Evolutionary conservation across 2,797 vertebrate genomes (phyloP), one percentile per base, ranked within the genome.

Genomic region (Poecilia picta): DNA sequence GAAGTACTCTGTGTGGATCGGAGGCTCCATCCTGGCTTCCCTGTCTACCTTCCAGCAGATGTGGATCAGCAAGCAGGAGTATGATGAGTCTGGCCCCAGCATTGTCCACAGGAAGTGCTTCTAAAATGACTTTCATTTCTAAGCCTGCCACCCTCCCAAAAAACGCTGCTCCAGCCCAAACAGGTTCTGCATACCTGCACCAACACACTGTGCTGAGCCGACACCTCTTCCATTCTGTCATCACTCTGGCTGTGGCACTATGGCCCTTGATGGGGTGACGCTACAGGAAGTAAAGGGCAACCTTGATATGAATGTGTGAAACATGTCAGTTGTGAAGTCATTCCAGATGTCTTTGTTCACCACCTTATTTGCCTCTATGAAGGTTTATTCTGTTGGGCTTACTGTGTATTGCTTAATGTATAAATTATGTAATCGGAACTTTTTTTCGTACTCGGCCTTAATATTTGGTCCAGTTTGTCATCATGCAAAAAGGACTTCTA

Each of bases 371-470:
- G 94, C 96, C 96, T 97, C 96, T 96, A 91, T 96, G 93, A 94
- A 97, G 95, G 96, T 97, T 94, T 90, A 82, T 91, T 93, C 88
- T 93, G 89, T 41, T 83, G 91, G 92, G 92, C 81, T 66, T 77
- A 53, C 73, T 84, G 80, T 89, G 95, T 95, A 94, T 95, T 95
- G 96, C 97, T 98, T 97, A 84, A 93, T 95, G 94, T 97, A 96
- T 98, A 98, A 98, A 97, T 97, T 97, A 97, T 97, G 95, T 97
- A 96, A 96, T 96, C 95, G 93, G 94, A 93, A 92, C 85, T 83
- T 94, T 51, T 86, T 93, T 98, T 98, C 98, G 96, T 97, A 98
- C 96, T 96, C 97, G 93, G 97, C 97, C 97, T 98, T 99, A 95
- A 97, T 94, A 46, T 93, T 96, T 95, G 96, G 95, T 97, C 94